phyloP scores from a whole-genome alignment of 1,140 invertebrate species.

The Eriosoma lanigerum region DNA sequence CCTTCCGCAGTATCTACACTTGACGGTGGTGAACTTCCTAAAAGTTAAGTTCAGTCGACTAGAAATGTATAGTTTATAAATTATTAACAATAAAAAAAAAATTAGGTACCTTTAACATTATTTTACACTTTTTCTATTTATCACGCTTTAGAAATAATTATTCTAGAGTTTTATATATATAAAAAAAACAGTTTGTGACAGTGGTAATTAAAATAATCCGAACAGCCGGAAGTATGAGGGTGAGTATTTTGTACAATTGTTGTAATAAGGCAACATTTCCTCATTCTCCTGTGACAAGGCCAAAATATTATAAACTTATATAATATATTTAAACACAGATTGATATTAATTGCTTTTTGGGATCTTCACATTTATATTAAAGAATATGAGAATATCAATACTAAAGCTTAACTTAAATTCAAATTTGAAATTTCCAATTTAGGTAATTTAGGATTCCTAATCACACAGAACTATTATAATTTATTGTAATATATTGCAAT shows the following conservation, averaged over 20 bases:
- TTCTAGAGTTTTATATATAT: neutral
- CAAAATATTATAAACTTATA: neutral
- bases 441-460: too few species aligned
- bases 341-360: too few species aligned
- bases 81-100: too few species aligned
- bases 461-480: too few species aligned
- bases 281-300: neutral
- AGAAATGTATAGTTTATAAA: conserved; percentile 20
- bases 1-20: conserved; percentile 11
- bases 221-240: neutral
- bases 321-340: too few species aligned
- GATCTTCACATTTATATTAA: too few species aligned
- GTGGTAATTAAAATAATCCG: conserved; percentile 14
- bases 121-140: neutral
- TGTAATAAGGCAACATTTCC: conserved; percentile 4
- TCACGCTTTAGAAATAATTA: neutral
- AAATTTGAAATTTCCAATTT: too few species aligned
- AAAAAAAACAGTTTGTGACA: neutral
- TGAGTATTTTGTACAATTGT: conserved; percentile 4
- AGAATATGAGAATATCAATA: conserved; percentile 4
- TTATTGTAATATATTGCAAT: neutral
- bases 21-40: neutral
- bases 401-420: too few species aligned
- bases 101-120: neutral
- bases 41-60: conserved; percentile 10